phyloP scores from a whole-genome alignment of 35 echinoderm and acorn worm species.

The Ophioderma brevispina region DNA sequence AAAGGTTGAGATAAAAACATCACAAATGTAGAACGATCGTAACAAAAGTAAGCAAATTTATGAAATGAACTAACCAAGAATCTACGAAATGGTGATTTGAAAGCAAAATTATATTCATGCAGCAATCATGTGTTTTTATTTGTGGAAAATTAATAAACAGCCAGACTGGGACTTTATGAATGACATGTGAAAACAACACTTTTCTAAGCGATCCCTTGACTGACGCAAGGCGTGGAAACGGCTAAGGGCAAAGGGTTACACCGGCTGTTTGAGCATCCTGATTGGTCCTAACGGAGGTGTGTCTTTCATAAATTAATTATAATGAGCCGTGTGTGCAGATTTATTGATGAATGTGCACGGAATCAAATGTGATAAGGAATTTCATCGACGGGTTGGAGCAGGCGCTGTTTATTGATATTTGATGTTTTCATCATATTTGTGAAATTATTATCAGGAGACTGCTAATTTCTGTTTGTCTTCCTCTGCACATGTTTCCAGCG shows the following conservation, averaged over 20 bases:
- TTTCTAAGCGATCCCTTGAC: not conserved
- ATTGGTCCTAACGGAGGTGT: not conserved
- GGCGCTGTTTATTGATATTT: not conserved
- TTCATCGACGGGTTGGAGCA: not conserved
- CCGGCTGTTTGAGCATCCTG: not conserved
- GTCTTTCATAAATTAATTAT: not conserved
- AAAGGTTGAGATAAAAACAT: too few relatives aligned
- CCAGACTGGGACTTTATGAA: not conserved
- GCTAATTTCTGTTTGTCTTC: not conserved
- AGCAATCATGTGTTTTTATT: too few relatives aligned
- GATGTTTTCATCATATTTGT: not conserved
- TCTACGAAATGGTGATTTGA: too few relatives aligned
- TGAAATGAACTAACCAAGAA: too few relatives aligned
- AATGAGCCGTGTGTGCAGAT: not conserved
- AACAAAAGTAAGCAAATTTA: too few relatives aligned
- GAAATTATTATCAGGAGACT: not conserved
- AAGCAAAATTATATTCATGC: too few relatives aligned
- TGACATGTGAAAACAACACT: not conserved
- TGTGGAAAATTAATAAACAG: too few relatives aligned
- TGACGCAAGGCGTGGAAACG: not conserved
- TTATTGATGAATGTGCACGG: slow-evolving; percentile 1
- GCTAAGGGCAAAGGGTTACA: not conserved
- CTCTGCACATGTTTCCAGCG: not conserved
- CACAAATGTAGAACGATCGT: too few relatives aligned
- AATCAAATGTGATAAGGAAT: not conserved